These are phyloP conservation scores for Adelphocoris suturalis DNA, from an alignment of 2,888 invertebrate genomes.

Conservation along the genomic window DNA sequence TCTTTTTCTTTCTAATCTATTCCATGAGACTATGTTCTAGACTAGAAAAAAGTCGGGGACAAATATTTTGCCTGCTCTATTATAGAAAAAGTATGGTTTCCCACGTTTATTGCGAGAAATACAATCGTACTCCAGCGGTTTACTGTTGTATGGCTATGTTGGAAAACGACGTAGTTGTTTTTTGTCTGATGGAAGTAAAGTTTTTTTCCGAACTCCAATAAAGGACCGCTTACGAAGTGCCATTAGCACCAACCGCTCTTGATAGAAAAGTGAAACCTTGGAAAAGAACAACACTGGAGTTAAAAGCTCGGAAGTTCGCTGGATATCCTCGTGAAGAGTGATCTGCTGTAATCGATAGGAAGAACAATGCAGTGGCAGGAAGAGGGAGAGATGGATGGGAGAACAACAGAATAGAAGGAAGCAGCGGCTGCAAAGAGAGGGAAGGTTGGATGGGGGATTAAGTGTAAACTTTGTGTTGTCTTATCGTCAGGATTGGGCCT, in stretches of 20 bases:
- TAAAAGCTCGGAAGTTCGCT: slow-evolving; percentile 68
- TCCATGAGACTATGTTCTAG: no score
- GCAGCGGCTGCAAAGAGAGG: slow-evolving; percentile 30
- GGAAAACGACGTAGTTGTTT: no score
- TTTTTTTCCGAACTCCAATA: slow-evolving; percentile 33
- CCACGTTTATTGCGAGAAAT: no score
- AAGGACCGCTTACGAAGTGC: slow-evolving; percentile 54
- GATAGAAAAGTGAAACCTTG: slow-evolving; percentile 41
- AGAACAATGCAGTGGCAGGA: slow-evolving; percentile 53
- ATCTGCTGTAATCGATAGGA: slow-evolving; percentile 64
- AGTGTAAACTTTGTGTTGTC: slow-evolving; percentile 72
- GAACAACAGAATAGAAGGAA: slow-evolving; percentile 53
- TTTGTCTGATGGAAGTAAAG: neutral
- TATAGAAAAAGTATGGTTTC: no score
- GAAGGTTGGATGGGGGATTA: slow-evolving; percentile 50
- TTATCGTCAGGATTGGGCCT: slow-evolving; percentile 70
- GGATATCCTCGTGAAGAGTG: slow-evolving; percentile 52
- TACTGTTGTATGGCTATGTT: no score
- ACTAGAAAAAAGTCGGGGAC: no score
- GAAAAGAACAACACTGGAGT: slow-evolving; percentile 60
- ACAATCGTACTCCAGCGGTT: no score
- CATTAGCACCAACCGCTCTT: slow-evolving; percentile 41
- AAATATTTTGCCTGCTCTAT: no score
- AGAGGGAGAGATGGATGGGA: slow-evolving; percentile 37
- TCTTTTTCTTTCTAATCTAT: no score